phyloP scores from a whole-genome alignment of 2,888 invertebrate genomes.

The Ichneumon xanthorius region DNA sequence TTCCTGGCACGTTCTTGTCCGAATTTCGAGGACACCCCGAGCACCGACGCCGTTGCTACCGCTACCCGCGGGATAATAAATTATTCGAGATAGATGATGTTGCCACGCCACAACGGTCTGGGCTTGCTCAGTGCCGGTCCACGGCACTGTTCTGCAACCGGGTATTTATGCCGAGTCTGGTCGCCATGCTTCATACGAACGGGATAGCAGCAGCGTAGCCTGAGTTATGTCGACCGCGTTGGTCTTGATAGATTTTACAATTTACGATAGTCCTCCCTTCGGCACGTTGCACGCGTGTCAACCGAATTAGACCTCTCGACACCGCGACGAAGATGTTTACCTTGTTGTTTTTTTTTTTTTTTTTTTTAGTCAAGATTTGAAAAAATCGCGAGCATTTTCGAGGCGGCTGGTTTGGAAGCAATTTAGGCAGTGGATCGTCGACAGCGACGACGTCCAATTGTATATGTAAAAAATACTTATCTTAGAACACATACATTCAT shows the following conservation, averaged over 20 bases:
- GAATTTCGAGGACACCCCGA: constrained; percentile 80
- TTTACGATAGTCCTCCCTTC: constrained; percentile 79
- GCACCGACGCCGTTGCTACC: constrained; percentile 24
- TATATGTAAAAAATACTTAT: too few relatives aligned
- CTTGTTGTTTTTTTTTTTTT: neutral
- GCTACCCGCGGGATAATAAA: constrained; percentile 82
- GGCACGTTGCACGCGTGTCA: constrained; percentile 44
- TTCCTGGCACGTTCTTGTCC: constrained; percentile 83
- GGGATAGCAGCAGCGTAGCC: constrained; percentile 80
- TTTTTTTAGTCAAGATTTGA: too few relatives aligned
- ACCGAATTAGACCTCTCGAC: constrained; percentile 28
- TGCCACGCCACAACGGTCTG: constrained; percentile 84
- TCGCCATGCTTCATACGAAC: constrained; percentile 83
- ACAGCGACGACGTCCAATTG: too few relatives aligned
- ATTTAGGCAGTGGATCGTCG: too few relatives aligned
- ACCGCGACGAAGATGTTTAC: constrained; percentile 21
- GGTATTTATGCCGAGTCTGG: constrained; percentile 85
- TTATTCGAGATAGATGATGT: constrained; percentile 85
- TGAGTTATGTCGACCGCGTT: constrained; percentile 84
- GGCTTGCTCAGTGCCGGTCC: constrained; percentile 81
- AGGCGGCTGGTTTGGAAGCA: too few relatives aligned
- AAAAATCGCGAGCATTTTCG: too few relatives aligned
- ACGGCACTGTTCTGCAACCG: constrained; percentile 82
- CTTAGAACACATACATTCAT: too few relatives aligned
- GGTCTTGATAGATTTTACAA: constrained; percentile 85